A percentile compares a stretch with the other conserved stretches of the same genome.
Conservation (phyloP, 2,113 vertebrate genomes). For the Gila orcuttii region DNA sequence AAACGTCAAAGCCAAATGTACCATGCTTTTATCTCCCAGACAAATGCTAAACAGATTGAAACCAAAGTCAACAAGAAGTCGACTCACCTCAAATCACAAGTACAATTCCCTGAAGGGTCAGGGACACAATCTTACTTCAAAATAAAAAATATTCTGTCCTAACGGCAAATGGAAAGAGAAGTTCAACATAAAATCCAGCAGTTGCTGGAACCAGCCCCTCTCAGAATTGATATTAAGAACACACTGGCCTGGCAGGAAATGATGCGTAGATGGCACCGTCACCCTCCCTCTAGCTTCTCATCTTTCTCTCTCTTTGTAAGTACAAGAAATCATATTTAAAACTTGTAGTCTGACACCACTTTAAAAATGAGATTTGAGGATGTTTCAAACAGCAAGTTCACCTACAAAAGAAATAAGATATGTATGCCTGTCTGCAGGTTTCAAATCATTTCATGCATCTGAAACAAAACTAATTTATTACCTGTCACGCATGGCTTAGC, state of each 20-base stretch:
- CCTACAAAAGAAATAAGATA: conserved; percentile 30
- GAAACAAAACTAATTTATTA: conserved; percentile 78
- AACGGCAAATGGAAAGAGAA: not conserved
- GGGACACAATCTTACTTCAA: not conserved
- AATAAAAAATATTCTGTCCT: not conserved
- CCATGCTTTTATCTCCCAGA: not conserved
- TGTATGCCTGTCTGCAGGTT: conserved; percentile 65
- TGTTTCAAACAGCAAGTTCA: conserved; percentile 7
- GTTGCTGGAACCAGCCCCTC: too few species aligned
- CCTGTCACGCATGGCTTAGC: conserved; percentile 71
- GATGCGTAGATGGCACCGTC: not conserved
- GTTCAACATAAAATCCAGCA: not conserved
- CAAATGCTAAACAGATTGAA: not conserved
- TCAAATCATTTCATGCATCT: conserved; percentile 74
- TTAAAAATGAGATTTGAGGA: not conserved
- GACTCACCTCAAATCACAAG: not conserved
- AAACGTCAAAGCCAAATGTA: not conserved
- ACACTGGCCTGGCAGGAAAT: not conserved
- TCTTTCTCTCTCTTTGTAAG: not conserved
- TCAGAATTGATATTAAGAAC: too few species aligned
- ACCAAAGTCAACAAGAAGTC: not conserved
- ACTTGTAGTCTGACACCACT: not conserved
- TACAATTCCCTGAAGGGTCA: not conserved
- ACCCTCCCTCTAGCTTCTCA: not conserved
- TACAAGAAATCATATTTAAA: not conserved